These are phyloP conservation scores for Gymnobelideus leadbeateri DNA, from an alignment of 2,113 vertebrate genomes.

Conservation along the genomic window DNA sequence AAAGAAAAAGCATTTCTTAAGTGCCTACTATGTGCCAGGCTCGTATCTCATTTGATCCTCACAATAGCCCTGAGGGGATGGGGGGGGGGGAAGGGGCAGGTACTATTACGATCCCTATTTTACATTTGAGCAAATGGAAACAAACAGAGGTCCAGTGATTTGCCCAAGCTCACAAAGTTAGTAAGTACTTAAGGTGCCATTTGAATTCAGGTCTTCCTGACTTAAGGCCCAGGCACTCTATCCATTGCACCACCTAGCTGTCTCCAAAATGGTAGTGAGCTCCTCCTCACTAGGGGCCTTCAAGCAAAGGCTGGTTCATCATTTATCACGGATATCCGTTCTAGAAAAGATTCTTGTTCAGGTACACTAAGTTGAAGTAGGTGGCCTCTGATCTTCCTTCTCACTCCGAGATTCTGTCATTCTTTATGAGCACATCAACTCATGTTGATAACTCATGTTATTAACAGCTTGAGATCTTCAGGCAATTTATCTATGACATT, in stretches of 20 bases:
- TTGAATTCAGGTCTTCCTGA: neutral
- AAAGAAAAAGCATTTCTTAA: neutral
- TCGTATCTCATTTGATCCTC: neutral
- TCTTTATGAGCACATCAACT: neutral
- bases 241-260: neutral
- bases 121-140: neutral
- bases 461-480: neutral
- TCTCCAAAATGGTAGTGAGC: neutral
- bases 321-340: neutral
- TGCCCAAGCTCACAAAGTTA: neutral
- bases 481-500: neutral
- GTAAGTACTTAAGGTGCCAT: neutral
- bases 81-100: no score
- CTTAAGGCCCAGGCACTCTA: neutral
- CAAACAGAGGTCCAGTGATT: neutral
- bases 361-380: neutral
- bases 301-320: neutral
- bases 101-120: neutral
- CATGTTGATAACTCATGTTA: conserved; percentile 1
- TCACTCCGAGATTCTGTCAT: neutral
- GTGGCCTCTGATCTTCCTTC: neutral
- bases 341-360: neutral
- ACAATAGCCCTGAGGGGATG: neutral
- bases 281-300: neutral
- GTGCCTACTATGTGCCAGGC: neutral